Evolutionary conservation across 2,797 vertebrate species (phyloP).

Genomic region (Ctenopoma kingsleyae): DNA sequence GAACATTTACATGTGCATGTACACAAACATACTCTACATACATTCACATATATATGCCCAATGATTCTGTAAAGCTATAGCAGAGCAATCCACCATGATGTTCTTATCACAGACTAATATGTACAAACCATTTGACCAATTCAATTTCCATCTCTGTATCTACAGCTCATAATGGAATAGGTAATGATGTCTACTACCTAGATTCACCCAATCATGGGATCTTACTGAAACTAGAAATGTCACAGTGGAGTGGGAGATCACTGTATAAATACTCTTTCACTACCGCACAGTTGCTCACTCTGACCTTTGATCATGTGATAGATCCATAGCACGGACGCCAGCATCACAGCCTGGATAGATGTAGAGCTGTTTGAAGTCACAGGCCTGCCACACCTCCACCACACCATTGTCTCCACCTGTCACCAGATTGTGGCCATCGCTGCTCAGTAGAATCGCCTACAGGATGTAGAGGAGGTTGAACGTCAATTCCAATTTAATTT

Average conservation of each 20-base stretch:
- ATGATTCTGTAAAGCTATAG: too few relatives aligned
- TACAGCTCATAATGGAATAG: background rate
- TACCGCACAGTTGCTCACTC: slow-evolving; percentile 7
- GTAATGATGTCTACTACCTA: background rate
- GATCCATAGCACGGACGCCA: slow-evolving; percentile 95
- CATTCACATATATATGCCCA: background rate
- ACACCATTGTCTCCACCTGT: slow-evolving; percentile 96
- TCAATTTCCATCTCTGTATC: too few relatives aligned
- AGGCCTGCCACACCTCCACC: slow-evolving; percentile 98
- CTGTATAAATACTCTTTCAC: background rate
- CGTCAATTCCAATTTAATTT: background rate
- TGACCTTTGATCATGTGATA: slow-evolving; percentile 99
- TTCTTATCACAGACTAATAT: too few relatives aligned
- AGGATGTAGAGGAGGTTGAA: slow-evolving; percentile 12
- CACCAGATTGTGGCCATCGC: slow-evolving; percentile 97
- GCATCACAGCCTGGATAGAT: slow-evolving; percentile 98
- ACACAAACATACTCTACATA: background rate
- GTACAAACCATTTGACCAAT: too few relatives aligned
- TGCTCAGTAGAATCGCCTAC: slow-evolving; percentile 95
- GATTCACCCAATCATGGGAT: background rate
- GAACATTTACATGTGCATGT: slow-evolving; percentile 8
- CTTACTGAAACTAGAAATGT: background rate
- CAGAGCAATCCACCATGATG: too few relatives aligned
- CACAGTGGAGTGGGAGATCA: background rate
- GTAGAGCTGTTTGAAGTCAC: slow-evolving; percentile 98